Percentiles rank a stretch among this genome's conserved stretches.
Evolutionary conservation across 2,113 vertebrate species (phyloP).

Genomic region (Xenopus tropicalis): DNA sequence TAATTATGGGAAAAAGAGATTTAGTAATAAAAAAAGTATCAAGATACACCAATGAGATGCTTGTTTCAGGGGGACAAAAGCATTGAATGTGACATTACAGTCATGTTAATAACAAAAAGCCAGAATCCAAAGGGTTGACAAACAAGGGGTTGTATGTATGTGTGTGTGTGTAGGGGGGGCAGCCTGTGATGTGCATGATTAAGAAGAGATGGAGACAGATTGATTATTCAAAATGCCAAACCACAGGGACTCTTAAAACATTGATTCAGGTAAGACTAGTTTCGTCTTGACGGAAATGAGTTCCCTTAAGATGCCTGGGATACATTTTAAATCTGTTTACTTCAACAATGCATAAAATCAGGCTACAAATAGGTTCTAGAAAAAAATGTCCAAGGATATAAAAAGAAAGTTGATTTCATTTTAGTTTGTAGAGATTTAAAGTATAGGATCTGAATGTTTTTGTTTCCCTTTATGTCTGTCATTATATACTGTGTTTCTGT

Average conservation of each 20-base stretch:
- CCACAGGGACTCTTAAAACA: constrained; percentile 78
- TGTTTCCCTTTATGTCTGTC: background rate
- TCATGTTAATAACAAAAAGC: constrained; percentile 70
- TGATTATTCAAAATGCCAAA: constrained; percentile 88
- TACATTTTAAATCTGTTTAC: constrained; percentile 66
- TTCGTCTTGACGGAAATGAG: constrained; percentile 71
- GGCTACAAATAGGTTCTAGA: constrained; percentile 14
- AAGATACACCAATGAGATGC: constrained; percentile 77
- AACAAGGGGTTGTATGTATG: constrained; percentile 57
- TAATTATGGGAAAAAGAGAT: constrained; percentile 91
- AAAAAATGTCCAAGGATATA: background rate
- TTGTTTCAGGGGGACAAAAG: constrained; percentile 77
- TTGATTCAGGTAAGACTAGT: constrained; percentile 79
- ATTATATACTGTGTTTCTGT: background rate
- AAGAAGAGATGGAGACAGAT: constrained; percentile 78
- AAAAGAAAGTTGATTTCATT: background rate
- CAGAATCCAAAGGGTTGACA: constrained; percentile 76
- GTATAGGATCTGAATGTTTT: background rate
- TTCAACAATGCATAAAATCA: constrained; percentile 46
- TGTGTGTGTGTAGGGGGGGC: constrained; percentile 16
- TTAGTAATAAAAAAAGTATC: constrained; percentile 89
- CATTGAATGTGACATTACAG: constrained; percentile 71
- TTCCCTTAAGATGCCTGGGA: constrained; percentile 63
- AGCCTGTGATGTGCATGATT: constrained; percentile 71
- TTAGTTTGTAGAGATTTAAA: background rate